Base-by-base conservation (phyloP, 2,113 vertebrate species). In the Deroptyus accipitrinus region DNA sequence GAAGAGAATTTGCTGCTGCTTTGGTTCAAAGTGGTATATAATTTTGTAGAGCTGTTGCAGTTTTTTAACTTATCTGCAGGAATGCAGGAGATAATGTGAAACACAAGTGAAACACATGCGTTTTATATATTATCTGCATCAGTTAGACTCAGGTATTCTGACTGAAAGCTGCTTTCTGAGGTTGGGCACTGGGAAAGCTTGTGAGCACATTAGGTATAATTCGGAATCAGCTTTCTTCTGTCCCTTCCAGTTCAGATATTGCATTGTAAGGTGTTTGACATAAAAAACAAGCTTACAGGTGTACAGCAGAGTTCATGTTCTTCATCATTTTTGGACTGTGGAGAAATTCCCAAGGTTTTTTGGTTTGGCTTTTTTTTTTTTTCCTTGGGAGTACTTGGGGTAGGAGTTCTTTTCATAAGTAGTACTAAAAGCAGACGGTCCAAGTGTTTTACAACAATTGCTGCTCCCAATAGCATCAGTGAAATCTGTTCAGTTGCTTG, bases 91-190 rank as follows among this genome's bases (percentile, higher is more conserved):
- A 95, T 57, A 95, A 96, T 95, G 97, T 97, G 97, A 97, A 97
- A 84, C 27, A 2, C 44, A 83, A 89, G 67, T 73, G 70, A 87
- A 90, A 91, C 67, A 57, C 2, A 0, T 64, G 37, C 81, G 37
- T 95, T 96, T 93, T 89, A 11, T 92, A 31, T 88, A 42, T 90
- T 90, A 66, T 85, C 90, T 92, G 83, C 72, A 63, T 95, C 86
- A 91, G 92, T 94, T 97, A 96, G 94, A 92, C 96, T 97, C 97
- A 97, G 97, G 97, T 97, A 97, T 95, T 94, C 94, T 93, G 94
- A 96, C 94, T 91, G 90, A 90, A 96, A 74, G 95, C 94, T 97
- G 97, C 94, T 97, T 93, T 92, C 72, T 54, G 84, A 92, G 54
- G 62, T 41, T 90, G 78, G 75, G 66, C 90, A 86, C 78, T 75